A percentile compares a stretch with the other conserved stretches of the same genome.
Evolutionary conservation across 2,113 vertebrate genomes (phyloP).

Genomic region (Forbesichthys papilliferus): DNA sequence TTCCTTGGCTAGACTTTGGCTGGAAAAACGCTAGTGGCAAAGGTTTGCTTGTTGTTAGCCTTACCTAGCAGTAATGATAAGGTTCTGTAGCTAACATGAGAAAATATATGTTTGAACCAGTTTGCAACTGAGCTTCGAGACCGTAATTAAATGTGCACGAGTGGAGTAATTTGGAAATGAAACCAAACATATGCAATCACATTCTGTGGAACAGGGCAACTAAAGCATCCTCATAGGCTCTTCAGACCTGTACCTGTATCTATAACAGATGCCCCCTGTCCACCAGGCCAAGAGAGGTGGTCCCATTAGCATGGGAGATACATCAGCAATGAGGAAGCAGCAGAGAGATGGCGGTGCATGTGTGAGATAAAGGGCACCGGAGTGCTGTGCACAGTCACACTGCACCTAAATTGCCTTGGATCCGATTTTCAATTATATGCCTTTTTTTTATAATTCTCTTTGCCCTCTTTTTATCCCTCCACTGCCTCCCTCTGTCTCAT

Average conservation of each 20-base stretch:
- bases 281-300: background rate
- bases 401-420: slow-evolving; percentile 27
- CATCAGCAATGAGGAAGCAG: slow-evolving; percentile 10
- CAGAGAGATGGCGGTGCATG: background rate
- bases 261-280: background rate
- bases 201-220: too few relatives aligned
- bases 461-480: background rate
- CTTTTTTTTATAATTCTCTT: slow-evolving; percentile 30
- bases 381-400: slow-evolving; percentile 12
- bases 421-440: slow-evolving; percentile 39
- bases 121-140: too few relatives aligned
- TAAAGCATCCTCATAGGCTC: background rate
- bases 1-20: too few relatives aligned
- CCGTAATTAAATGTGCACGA: too few relatives aligned
- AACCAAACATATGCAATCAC: too few relatives aligned
- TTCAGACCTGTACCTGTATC: slow-evolving; percentile 7
- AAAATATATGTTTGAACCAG: too few relatives aligned
- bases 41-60: too few relatives aligned
- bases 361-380: background rate
- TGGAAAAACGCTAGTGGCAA: too few relatives aligned
- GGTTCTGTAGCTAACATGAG: too few relatives aligned
- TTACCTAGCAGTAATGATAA: too few relatives aligned
- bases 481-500: background rate
- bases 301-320: slow-evolving; percentile 1
- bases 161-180: too few relatives aligned